phyloP scores from a whole-genome alignment of 1,140 invertebrate genomes.

The Araneus ventricosus region DNA sequence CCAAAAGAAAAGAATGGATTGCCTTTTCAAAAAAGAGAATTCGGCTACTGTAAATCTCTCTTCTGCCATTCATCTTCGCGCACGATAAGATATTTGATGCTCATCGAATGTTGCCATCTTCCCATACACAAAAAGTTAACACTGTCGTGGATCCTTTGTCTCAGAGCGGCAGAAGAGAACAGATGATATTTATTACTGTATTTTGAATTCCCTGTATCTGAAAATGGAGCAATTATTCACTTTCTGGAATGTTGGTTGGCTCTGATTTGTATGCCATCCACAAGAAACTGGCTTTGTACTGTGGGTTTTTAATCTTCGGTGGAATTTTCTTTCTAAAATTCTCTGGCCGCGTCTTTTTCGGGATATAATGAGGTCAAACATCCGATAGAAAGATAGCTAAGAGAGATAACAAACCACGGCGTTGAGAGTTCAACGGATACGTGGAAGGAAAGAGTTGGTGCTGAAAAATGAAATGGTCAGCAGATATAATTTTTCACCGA shows the following conservation, averaged over 20 bases:
- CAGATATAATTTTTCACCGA: slow-evolving; percentile 52
- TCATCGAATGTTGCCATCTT: slow-evolving; percentile 63
- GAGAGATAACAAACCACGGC: background rate
- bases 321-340: slow-evolving; percentile 41
- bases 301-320: slow-evolving; percentile 32
- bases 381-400: slow-evolving; percentile 18
- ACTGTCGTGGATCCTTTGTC: slow-evolving; percentile 44
- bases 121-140: slow-evolving; percentile 45
- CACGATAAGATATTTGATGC: slow-evolving; percentile 59
- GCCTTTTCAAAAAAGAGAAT: background rate
- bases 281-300: slow-evolving; percentile 48
- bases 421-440: slow-evolving; percentile 14
- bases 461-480: slow-evolving; percentile 65
- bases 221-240: slow-evolving; percentile 66
- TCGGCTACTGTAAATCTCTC: slow-evolving; percentile 54
- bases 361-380: slow-evolving; percentile 51
- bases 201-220: slow-evolving; percentile 63
- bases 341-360: background rate
- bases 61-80: slow-evolving; percentile 49
- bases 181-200: slow-evolving; percentile 58
- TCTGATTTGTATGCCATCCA: slow-evolving; percentile 67
- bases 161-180: background rate
- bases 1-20: slow-evolving; percentile 55
- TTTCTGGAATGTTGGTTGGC: slow-evolving; percentile 34
- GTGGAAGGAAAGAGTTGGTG: slow-evolving; percentile 49